phyloP scores from a whole-genome alignment of 2,888 invertebrate genomes.

The Trissonchulus sp. region DNA sequence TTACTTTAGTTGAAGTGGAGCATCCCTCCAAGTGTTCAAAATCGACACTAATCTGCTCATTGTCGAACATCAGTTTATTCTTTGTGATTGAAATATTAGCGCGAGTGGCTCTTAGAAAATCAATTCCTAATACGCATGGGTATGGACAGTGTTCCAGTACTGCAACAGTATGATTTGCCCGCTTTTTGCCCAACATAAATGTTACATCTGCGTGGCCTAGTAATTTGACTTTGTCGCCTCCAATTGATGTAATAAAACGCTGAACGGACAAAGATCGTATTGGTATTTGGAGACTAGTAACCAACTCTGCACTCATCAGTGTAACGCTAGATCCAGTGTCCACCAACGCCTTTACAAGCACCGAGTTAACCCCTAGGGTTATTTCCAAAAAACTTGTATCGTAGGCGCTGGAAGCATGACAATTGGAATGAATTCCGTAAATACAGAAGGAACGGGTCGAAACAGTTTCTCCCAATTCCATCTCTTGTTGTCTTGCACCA shows the following conservation, averaged over 20 bases:
- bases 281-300: background rate
- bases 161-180: background rate
- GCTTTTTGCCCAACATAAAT: background rate
- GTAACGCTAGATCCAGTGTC: slow-evolving; percentile 2
- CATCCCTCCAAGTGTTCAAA: background rate
- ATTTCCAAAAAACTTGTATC: too few species aligned
- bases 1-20: background rate
- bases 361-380: background rate
- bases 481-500: too few species aligned
- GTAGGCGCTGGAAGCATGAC: too few species aligned
- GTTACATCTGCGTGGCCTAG: background rate
- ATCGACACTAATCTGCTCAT: too few species aligned
- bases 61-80: too few species aligned
- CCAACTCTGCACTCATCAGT: background rate
- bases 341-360: background rate
- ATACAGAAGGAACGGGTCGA: too few species aligned
- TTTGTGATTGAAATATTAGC: too few species aligned
- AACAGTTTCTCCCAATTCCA: too few species aligned
- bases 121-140: background rate
- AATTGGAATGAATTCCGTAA: too few species aligned
- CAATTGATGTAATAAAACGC: too few species aligned
- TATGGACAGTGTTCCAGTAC: too few species aligned
- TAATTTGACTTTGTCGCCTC: background rate
- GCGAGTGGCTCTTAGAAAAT: too few species aligned
- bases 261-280: background rate